phyloP scores from a whole-genome alignment of 2,888 invertebrate genomes.

The Callyntrura guangdongensis region DNA sequence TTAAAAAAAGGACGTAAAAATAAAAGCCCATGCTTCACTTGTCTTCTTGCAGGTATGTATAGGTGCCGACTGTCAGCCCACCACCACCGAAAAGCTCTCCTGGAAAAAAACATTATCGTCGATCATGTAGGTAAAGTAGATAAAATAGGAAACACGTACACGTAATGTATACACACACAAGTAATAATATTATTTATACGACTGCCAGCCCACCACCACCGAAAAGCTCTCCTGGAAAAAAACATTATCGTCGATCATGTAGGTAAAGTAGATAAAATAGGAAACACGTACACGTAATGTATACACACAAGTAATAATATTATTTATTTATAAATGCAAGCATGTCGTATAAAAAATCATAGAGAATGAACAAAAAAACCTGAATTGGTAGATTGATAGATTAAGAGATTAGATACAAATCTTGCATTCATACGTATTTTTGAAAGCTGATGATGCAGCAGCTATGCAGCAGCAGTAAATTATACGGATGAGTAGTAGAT shows the following conservation, averaged over 20 bases:
- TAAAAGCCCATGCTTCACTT: background rate
- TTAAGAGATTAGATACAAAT: conserved; percentile 69
- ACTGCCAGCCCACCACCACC: conserved; percentile 16
- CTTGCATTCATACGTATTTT: conserved; percentile 23
- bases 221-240: conserved; percentile 15
- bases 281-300: conserved; percentile 37
- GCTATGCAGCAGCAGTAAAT: too few species aligned
- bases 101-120: conserved; percentile 21
- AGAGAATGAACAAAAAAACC: conserved; percentile 10
- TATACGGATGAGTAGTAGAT: background rate
- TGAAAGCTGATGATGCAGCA: background rate
- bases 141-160: conserved; percentile 39
- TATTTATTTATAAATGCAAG: conserved; percentile 35
- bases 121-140: conserved; percentile 68
- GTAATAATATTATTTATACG: conserved; percentile 7
- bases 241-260: conserved; percentile 57
- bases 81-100: conserved; percentile 8
- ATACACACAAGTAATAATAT: conserved; percentile 6
- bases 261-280: conserved; percentile 55
- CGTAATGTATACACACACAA: background rate
- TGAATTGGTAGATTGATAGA: conserved; percentile 73
- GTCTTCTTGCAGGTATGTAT: background rate
- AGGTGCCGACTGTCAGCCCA: conserved; percentile 55
- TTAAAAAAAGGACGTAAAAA: conserved; percentile 27
- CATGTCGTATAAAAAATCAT: background rate